Evolutionary conservation across 2,113 vertebrate genomes (phyloP), one percentile per base, ranked within the genome.

Genomic region (Camelus dromedarius): DNA sequence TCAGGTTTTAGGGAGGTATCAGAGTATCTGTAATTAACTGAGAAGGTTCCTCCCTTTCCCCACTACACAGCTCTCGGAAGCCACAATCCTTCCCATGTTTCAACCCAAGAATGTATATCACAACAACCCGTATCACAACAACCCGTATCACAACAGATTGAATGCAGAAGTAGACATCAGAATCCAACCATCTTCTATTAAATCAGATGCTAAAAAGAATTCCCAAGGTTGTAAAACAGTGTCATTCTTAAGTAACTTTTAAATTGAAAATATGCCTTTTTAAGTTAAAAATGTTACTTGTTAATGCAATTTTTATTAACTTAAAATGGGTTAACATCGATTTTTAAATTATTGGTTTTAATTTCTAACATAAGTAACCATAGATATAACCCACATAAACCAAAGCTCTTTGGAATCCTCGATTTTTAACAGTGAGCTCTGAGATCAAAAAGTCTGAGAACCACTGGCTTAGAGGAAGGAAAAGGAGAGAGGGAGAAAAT

Each of bases 301-400:
- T 81, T 62, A 93, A 46, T 46, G 50, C 54, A 62, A 12, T 2
- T 93, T 81, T 96, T 73, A n/a, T 75, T 28, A 91, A 66, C 35
- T 54, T 91, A 52, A 87, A 87, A 54, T 87, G 7, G 73, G 38
- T 42, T 91, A 52, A 76, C 6, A 13, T 54, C n/a, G 10, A 62
- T 84, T 95, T 82, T 85, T 75, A 7, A 86, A 62, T 58, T 88
- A 13, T 58, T 94, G 70, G 22, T 96, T 96, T 91, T 93, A 93
- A 64, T 94, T 94, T 91, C 42, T 73, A 42, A 32, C 60, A 26
- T 70, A 52, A 88, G 20, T 75, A 83, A 30, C 30, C 52, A 8
- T 28, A 69, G 30, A 32, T 42, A 28, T 28, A 90, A 85, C 5
- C n/a, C 28, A 92, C 1, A 32, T 54, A 66, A 69, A 8, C 30